Base-by-base conservation (phyloP, 2,113 vertebrate genomes). In the Trichechus manatus region DNA sequence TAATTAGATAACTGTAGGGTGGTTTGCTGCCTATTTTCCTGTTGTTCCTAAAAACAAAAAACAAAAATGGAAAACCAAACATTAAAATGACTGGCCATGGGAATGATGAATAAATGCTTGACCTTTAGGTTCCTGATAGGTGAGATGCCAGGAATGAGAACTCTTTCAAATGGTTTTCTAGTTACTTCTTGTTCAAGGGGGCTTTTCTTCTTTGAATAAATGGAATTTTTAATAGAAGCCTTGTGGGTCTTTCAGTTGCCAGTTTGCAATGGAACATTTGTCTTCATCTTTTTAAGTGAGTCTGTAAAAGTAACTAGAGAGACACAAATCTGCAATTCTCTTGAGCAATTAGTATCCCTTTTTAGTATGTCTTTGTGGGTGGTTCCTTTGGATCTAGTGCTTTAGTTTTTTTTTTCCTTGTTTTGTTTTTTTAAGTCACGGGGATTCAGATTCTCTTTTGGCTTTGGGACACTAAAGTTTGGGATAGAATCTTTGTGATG, bases 161-260 rank as follows among this genome's bases (percentile, higher is more conserved):
- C 19, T 56, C 44, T 89, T 89, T 84, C 85, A 66, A 14, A 31
- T 70, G 25, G 25, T 83, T 64, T 68, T 97, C n/a, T 61, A n/a
- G 5, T 95, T 83, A 74, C 42, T 74, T 72, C 72, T 92, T 93
- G 31, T 63, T 94, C 75, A 89, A 77, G 91, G 61, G 23, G 25
- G 50, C 68, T 96, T 97, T 93, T 81, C 72, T 94, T 96, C 53
- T 84, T 94, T 83, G 72, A 86, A 53, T 86, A 56, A 95, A 20
- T 91, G 63, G 90, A 66, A 50, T 72, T 91, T 91, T 95, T 84
- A 80, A 47, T 79, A 88, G 92, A 93, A 93, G 83, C 47, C 63
- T 92, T 96, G n/a, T 82, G 77, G 80, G 77, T n/a, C 33, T 91
- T 93, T 94, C 53, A 39, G 25, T 75, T 68, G 22, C 44, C 23